Conservation (phyloP, 2,888 invertebrate species). For the Machimus atricapillus region DNA sequence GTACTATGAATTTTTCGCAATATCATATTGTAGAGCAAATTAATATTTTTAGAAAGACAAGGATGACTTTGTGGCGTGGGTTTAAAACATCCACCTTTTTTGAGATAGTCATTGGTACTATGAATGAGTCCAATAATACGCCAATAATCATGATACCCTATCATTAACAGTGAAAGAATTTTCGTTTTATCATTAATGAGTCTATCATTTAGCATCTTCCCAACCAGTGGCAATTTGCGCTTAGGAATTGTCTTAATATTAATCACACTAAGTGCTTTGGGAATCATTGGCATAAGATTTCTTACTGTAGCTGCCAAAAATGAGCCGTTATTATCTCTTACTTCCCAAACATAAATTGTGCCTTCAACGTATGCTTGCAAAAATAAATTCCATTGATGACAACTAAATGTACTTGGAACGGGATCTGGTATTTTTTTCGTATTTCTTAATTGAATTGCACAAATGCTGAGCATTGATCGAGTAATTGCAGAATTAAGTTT, state of each 20-base stretch:
- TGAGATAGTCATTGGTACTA: conserved; percentile 51
- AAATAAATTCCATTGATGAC: conserved; percentile 42
- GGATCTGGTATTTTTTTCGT: conserved; percentile 57
- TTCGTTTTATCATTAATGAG: conserved; percentile 49
- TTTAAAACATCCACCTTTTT: conserved; percentile 55
- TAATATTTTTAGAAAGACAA: conserved; percentile 58
- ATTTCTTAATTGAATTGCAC: conserved; percentile 55
- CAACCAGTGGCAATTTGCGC: conserved; percentile 53
- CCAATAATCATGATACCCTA: conserved; percentile 47
- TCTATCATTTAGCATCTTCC: conserved; percentile 54
- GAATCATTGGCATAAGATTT: conserved; percentile 57
- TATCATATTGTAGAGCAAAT: conserved; percentile 54
- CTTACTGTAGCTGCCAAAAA: conserved; percentile 56
- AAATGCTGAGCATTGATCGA: conserved; percentile 46
- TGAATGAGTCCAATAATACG: conserved; percentile 55
- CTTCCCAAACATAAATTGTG: conserved; percentile 58
- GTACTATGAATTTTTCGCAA: background rate
- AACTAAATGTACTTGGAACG: conserved; percentile 44
- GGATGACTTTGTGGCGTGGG: conserved; percentile 60
- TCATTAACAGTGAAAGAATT: conserved; percentile 54
- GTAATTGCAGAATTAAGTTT: conserved; percentile 45
- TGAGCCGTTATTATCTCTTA: conserved; percentile 49
- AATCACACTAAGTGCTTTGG: conserved; percentile 55
- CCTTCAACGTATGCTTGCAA: conserved; percentile 56
- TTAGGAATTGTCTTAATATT: conserved; percentile 54